Percentiles rank a stretch among this genome's conserved stretches.
phyloP scores from a whole-genome alignment of 2,888 invertebrate genomes.

The Nephrotoma guestfalica region DNA sequence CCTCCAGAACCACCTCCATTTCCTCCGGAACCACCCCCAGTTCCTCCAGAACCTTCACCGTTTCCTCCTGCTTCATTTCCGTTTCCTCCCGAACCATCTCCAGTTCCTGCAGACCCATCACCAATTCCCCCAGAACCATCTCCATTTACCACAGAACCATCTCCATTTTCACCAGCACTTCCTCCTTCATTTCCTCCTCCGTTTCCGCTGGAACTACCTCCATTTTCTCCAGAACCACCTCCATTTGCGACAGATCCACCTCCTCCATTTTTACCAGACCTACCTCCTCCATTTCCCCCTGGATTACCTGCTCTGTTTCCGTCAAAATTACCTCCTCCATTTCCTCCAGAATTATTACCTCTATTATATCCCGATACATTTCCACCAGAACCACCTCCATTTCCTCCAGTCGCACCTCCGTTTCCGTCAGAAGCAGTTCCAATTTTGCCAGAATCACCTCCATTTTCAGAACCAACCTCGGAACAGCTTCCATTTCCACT shows the following conservation, averaged over 20 bases:
- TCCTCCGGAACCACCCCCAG: neutral
- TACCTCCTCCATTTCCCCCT: neutral
- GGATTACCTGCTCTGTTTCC: neutral
- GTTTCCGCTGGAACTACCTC: slow-evolving; percentile 14
- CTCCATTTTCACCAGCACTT: neutral
- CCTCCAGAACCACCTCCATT: neutral
- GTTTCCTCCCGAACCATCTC: neutral
- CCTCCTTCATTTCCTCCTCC: slow-evolving; percentile 5
- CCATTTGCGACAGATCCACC: slow-evolving; percentile 5
- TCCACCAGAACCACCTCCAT: neutral
- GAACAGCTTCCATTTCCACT: neutral
- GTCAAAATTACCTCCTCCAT: neutral
- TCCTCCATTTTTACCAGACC: neutral
- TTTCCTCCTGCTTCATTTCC: neutral
- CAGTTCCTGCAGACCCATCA: neutral
- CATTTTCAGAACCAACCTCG: neutral
- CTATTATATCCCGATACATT: neutral
- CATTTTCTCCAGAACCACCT: neutral
- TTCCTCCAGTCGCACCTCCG: neutral
- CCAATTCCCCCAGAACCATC: neutral
- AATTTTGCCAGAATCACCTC: neutral
- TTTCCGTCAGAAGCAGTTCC: neutral
- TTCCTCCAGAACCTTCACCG: neutral
- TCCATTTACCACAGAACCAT: neutral
- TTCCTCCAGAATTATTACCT: neutral